Conservation (phyloP, 2,113 vertebrate genomes). For the Mastomys coucha region DNA sequence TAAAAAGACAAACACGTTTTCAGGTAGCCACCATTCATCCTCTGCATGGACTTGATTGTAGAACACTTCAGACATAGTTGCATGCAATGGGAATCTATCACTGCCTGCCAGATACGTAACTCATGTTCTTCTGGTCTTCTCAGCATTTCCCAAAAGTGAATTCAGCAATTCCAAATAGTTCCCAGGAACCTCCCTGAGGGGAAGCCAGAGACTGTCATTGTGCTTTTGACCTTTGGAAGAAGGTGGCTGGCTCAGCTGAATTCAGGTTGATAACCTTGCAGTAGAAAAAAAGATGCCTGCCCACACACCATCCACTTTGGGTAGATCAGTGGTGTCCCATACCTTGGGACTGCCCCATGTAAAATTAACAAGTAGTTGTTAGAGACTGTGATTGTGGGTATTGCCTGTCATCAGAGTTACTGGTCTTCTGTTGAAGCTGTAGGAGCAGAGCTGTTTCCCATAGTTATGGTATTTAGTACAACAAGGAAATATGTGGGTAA, state of each 20-base stretch:
- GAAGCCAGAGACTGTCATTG: neutral
- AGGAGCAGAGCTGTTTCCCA: neutral
- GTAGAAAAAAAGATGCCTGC: neutral
- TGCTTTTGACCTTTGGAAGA: neutral
- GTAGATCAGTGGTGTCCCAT: neutral
- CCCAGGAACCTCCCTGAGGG: neutral
- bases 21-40: fast-evolving
- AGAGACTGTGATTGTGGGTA: neutral
- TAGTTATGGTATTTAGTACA: fast-evolving
- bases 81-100: neutral
- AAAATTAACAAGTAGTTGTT: neutral
- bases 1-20: neutral
- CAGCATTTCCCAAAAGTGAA: neutral
- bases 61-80: neutral
- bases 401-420: neutral
- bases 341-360: fast-evolving
- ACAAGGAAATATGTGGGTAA: neutral
- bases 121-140: neutral
- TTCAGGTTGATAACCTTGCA: neutral
- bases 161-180: neutral
- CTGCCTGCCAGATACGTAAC: fast-evolving
- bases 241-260: neutral
- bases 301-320: neutral
- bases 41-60: neutral
- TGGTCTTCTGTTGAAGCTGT: neutral